Evolutionary conservation across 2,888 invertebrate species (phyloP), one percentile per base, ranked within the genome.

Genomic region (Acrocera orbiculus): DNA sequence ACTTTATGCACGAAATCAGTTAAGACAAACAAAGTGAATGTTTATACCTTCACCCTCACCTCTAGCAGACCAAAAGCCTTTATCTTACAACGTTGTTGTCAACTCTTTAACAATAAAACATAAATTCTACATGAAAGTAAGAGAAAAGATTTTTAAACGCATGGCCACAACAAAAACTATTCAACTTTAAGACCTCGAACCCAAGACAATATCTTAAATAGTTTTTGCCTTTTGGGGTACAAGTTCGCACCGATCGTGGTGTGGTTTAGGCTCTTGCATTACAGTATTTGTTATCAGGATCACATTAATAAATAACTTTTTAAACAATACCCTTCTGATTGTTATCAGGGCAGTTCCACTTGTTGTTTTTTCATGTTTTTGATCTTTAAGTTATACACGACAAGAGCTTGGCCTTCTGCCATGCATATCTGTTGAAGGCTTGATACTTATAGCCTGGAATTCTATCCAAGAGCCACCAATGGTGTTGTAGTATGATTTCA

Each of bases 1-100:
- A 33, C 33, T 33, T n/a, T 22, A 20, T 27, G 15, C 16, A 17
- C 33, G 16, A 27, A 33, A 33, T 33, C 33, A 27, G 33, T 33
- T 33, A 33, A 33, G 27, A 27, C 33, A 26, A 33, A 33, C 33
- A 5, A 16, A 27, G 20, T 27, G 27, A 20, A 27, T 27, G 27
- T 33, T 27, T 33, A 33, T 27, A 33, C 27, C 26, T 27, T 19
- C 23, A 27, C 25, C 27, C n/a, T 11, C 29, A 23, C 19, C 30
- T 15, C 29, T 30, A 27, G 22, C 23, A n/a, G 25, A 19, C 19
- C 6, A 5, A 5, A 10, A 7, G 11, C 29, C 29, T 30, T 27
- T 48, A 48, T 48, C 49, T 48, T 43, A 44, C n/a, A n/a, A 47
- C 47, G 47, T 47, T 47, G 47, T 45, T 47, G 50, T 48, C 50